phyloP scores from a whole-genome alignment of 2,888 invertebrate species.

The Sicus ferrugineus region DNA sequence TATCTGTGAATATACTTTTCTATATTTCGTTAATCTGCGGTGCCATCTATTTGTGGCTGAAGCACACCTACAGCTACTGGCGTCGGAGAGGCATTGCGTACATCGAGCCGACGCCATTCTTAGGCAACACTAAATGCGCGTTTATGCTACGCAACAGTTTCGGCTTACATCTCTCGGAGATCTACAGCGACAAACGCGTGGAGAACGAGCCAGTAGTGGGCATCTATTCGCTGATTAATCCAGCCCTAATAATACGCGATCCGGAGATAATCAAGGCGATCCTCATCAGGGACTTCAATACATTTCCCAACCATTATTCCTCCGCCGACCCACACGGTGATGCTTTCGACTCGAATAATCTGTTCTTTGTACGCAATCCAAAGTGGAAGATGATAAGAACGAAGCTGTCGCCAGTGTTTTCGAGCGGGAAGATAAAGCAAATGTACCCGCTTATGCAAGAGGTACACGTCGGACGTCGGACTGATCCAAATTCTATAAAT shows the following conservation, averaged over 20 bases:
- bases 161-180: conserved; percentile 56
- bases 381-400: conserved; percentile 64
- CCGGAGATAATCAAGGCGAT: conserved; percentile 65
- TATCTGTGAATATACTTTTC: conserved; percentile 46
- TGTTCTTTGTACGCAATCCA: conserved; percentile 64
- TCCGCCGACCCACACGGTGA: conserved; percentile 58
- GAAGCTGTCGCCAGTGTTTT: conserved; percentile 66
- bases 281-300: conserved; percentile 65
- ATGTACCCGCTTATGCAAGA: conserved; percentile 56
- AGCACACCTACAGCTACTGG: conserved; percentile 56
- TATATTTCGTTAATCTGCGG: conserved; percentile 43
- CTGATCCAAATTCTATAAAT: no score
- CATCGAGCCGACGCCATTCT: conserved; percentile 59
- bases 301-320: conserved; percentile 58
- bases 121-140: conserved; percentile 63
- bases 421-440: conserved; percentile 62
- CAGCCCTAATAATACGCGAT: conserved; percentile 64
- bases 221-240: conserved; percentile 64
- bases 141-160: conserved; percentile 52
- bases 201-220: conserved; percentile 58
- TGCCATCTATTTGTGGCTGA: conserved; percentile 59
- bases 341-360: conserved; percentile 59
- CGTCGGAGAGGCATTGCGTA: conserved; percentile 59
- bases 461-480: no score
- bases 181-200: conserved; percentile 56